Evolutionary conservation across 2,888 invertebrate genomes (phyloP).

Genomic region (Hofmannophila pseudospretella): DNA sequence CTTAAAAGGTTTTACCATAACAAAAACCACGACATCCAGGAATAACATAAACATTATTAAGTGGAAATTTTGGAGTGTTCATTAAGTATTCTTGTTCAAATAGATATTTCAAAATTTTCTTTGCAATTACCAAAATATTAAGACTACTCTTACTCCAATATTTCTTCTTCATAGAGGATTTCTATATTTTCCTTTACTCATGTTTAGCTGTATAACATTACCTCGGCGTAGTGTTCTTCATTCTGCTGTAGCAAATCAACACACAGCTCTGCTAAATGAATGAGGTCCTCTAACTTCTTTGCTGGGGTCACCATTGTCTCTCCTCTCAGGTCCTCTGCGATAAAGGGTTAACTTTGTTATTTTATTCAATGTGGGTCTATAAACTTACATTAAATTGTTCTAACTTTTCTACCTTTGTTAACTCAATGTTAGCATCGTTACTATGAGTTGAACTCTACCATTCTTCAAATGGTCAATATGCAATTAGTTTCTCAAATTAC

Average conservation of each 20-base stretch:
- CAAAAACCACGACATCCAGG: slow-evolving; percentile 56
- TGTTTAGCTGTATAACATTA: slow-evolving; percentile 59
- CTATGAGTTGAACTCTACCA: too few species aligned
- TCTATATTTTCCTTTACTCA: slow-evolving; percentile 11
- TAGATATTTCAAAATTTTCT: neutral
- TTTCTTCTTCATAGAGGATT: slow-evolving; percentile 14
- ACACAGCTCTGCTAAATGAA: slow-evolving; percentile 97
- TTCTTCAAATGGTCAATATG: too few species aligned
- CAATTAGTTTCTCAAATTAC: too few species aligned
- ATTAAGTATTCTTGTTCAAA: neutral
- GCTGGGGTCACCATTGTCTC: slow-evolving; percentile 90
- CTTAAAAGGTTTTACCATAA: slow-evolving; percentile 45
- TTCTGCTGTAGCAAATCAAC: slow-evolving; percentile 99
- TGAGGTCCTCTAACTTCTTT: slow-evolving; percentile 96
- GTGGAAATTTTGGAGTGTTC: slow-evolving; percentile 31
- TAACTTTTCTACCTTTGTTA: too few species aligned
- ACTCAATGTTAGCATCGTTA: too few species aligned
- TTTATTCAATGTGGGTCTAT: too few species aligned
- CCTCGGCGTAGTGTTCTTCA: slow-evolving; percentile 99
- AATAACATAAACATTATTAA: slow-evolving; percentile 37
- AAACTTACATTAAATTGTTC: too few species aligned
- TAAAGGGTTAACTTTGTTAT: too few species aligned
- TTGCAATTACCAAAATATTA: slow-evolving; percentile 1
- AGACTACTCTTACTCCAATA: slow-evolving; percentile 31
- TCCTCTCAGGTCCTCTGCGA: slow-evolving; percentile 86